Conservation (phyloP, 2,113 vertebrate species). For the Triplophysa tibetana region DNA sequence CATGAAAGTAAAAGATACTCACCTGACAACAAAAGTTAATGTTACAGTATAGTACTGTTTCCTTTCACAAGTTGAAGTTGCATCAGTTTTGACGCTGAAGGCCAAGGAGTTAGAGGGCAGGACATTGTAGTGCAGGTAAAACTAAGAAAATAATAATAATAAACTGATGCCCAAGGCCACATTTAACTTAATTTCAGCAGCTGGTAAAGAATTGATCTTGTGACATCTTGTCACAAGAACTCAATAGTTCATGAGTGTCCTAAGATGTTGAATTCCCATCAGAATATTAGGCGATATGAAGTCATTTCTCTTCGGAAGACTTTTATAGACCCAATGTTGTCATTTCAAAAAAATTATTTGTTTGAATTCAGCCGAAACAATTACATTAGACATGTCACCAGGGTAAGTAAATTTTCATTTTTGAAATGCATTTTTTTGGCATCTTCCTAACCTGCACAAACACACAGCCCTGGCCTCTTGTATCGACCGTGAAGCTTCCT, state of each 20-base stretch:
- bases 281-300: too few species aligned
- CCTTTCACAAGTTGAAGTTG: constrained; percentile 53
- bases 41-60: constrained; percentile 47
- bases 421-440: too few species aligned
- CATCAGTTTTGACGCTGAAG: constrained; percentile 61
- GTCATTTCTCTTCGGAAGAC: too few species aligned
- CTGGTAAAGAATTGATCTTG: background rate
- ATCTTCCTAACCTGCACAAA: constrained; percentile 74
- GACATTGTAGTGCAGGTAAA: constrained; percentile 72
- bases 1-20: constrained; percentile 1
- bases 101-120: constrained; percentile 68
- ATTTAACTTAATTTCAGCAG: background rate
- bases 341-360: too few species aligned
- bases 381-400: too few species aligned
- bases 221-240: too few species aligned
- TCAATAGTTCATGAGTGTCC: too few species aligned
- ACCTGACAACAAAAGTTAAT: constrained; percentile 62
- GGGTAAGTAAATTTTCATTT: too few species aligned
- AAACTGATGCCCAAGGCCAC: background rate
- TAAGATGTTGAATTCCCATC: too few species aligned
- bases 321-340: too few species aligned
- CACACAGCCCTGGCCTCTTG: constrained; percentile 74
- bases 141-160: constrained; percentile 54
- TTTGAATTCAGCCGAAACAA: too few species aligned
- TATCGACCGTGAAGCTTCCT: constrained; percentile 71